Conservation (phyloP, 53 echinoderm and acorn worm genomes). For the Patiria pectinifera region DNA sequence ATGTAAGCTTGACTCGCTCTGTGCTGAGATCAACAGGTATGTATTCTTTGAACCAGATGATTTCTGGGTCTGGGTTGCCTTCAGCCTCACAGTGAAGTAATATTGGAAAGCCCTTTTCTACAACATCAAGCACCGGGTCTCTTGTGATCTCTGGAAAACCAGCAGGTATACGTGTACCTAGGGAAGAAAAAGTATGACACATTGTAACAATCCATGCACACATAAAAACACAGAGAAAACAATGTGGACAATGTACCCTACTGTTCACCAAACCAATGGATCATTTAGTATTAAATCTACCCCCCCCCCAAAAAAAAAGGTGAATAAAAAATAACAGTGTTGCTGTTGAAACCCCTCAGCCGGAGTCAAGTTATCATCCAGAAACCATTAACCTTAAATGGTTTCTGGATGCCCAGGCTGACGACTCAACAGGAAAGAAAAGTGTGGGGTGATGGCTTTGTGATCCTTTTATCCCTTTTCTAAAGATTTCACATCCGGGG, state of each 20-base stretch:
- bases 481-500: no score
- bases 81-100: slow-evolving; percentile 71
- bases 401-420: no score
- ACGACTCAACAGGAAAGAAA: no score
- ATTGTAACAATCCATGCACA: neutral
- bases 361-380: no score
- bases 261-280: neutral
- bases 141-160: slow-evolving; percentile 79
- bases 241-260: neutral
- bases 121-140: slow-evolving; percentile 65
- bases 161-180: slow-evolving; percentile 83
- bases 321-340: no score
- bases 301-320: no score
- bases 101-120: slow-evolving; percentile 79
- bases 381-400: no score
- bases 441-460: no score
- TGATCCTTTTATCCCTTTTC: no score
- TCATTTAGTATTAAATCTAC: no score
- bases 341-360: no score
- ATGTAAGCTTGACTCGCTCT: slow-evolving; percentile 42
- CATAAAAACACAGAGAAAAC: neutral
- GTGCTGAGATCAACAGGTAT: slow-evolving; percentile 69
- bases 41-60: slow-evolving; percentile 84
- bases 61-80: slow-evolving; percentile 88
- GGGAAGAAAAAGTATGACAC: slow-evolving; percentile 15